Evolutionary conservation across 2,888 invertebrate species (phyloP).

Genomic region (Drosophila anomelani): DNA sequence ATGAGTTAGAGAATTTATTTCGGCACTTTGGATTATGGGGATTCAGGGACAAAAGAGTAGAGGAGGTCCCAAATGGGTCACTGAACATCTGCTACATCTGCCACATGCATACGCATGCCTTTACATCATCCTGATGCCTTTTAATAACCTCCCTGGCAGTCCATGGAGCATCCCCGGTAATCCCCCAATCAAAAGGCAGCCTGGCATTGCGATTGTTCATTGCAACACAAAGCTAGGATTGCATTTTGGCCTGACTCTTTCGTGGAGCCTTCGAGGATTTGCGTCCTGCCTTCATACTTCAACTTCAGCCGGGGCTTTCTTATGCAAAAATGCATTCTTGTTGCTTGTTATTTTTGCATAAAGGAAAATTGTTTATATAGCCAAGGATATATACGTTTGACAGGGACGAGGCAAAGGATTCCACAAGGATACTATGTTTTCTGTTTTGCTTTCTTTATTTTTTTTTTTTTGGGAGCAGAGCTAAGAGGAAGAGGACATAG

Average conservation of each 20-base stretch:
- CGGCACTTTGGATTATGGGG: neutral
- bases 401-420: conserved; percentile 39
- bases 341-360: conserved; percentile 76
- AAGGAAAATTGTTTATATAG: conserved; percentile 79
- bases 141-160: conserved; percentile 12
- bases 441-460: neutral
- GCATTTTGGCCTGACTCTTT: conserved; percentile 35
- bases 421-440: conserved; percentile 26
- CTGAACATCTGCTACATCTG: conserved; percentile 1
- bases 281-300: conserved; percentile 60
- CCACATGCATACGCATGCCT: conserved; percentile 10
- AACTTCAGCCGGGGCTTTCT: conserved; percentile 59
- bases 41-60: neutral
- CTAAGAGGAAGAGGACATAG: conserved; percentile 8
- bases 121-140: conserved; percentile 10
- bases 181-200: conserved; percentile 44
- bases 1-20: neutral
- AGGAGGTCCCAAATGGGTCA: conserved; percentile 1
- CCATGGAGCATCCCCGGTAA: conserved; percentile 14
- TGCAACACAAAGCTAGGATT: conserved; percentile 36
- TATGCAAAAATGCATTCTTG: conserved; percentile 70
- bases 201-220: conserved; percentile 36
- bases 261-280: conserved; percentile 25
- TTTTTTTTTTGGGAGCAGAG: neutral
- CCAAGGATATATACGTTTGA: conserved; percentile 46